Evolutionary conservation across 37 sponge, comb jelly and placozoan species (phyloP).

Genomic region (Spongilla lacustris): DNA sequence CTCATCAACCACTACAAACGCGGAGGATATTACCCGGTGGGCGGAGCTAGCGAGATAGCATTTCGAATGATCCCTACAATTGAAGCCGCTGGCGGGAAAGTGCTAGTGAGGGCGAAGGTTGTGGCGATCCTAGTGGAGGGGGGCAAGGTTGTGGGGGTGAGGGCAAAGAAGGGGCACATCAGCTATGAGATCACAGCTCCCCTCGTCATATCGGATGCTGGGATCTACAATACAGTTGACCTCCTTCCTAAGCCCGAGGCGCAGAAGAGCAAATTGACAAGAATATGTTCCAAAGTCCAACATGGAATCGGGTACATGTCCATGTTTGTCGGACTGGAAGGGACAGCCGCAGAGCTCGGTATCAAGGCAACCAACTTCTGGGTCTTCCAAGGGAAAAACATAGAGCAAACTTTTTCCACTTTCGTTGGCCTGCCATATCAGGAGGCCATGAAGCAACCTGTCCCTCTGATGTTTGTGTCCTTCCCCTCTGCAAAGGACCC

Average conservation of each 20-base stretch:
- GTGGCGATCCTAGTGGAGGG: conserved; percentile 63
- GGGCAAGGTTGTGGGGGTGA: conserved; percentile 63
- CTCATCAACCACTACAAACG: conserved; percentile 72
- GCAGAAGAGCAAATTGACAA: not conserved
- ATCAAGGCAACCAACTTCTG: conserved; percentile 75
- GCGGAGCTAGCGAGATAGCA: conserved; percentile 92
- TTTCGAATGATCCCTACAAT: conserved; percentile 84
- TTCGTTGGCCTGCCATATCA: conserved; percentile 35
- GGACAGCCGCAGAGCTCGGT: conserved; percentile 78
- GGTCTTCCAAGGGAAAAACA: conserved; percentile 58
- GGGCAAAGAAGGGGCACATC: conserved; percentile 73
- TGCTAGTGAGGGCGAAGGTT: conserved; percentile 81
- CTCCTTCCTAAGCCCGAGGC: conserved; percentile 58
- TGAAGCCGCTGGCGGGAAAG: conserved; percentile 81
- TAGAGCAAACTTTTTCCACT: not conserved
- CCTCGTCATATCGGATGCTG: conserved; percentile 86
- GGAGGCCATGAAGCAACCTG: conserved; percentile 40
- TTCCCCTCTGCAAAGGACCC: conserved; percentile 95
- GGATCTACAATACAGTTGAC: conserved; percentile 71
- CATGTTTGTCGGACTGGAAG: conserved; percentile 89
- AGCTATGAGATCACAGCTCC: conserved; percentile 74
- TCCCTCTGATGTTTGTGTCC: conserved; percentile 88
- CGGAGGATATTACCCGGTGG: conserved; percentile 87
- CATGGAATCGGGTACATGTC: conserved; percentile 68
- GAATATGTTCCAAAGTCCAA: conserved; percentile 6